Base-by-base conservation (phyloP, 2,797 vertebrate species). In the Meda fulgida region DNA sequence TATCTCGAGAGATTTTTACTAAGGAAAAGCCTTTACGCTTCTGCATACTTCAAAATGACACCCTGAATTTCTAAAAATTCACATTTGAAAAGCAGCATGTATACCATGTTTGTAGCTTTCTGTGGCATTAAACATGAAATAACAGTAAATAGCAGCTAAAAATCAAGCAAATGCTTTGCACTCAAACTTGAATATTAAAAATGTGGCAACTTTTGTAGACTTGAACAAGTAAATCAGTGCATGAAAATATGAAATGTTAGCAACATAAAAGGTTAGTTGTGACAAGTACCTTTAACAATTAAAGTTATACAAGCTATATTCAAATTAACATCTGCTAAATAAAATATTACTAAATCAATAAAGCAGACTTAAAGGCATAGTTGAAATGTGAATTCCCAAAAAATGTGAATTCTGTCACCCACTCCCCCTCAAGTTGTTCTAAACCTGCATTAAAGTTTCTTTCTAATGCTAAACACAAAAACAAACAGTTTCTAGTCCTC, bases 51-150 rank as follows among this genome's bases (percentile, higher is more conserved):
- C 51, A 58, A 38, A 36, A 58, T 0, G 11, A 26, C 14, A 18
- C 14, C 55, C 9, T 65, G 5, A 43, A 71, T 26, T 26, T 55
- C 1, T 23, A 70, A 38, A 14, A 46, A 19, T 60, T 78, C 36
- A 43, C 76, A 82, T 73, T 60, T 48, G 0, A 43, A 73, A 65
- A 83, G 81, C 81, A 83, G 81, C 81, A 65, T 48, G 65, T 48
- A 43, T 73, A 73, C 13, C 38, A 73, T 48, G 53, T 60, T 48
- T 1, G 8, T 23, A 46, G 8, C 19, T 63, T 31, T 31, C 19
- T 4, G 26, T 78, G n/a, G 36, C 34, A 38, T 72, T 70, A 29
- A 70, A 38, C 18, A 40, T 81, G 51, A 71, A 71, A 69, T 53
- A 58, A 43, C n/a, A 16, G 21, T 78, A 40, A 34, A 51, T 81